Evolutionary conservation across 2,113 vertebrate genomes (phyloP), one percentile per base, ranked within the genome.

Genomic region (Spermophilus dauricus): DNA sequence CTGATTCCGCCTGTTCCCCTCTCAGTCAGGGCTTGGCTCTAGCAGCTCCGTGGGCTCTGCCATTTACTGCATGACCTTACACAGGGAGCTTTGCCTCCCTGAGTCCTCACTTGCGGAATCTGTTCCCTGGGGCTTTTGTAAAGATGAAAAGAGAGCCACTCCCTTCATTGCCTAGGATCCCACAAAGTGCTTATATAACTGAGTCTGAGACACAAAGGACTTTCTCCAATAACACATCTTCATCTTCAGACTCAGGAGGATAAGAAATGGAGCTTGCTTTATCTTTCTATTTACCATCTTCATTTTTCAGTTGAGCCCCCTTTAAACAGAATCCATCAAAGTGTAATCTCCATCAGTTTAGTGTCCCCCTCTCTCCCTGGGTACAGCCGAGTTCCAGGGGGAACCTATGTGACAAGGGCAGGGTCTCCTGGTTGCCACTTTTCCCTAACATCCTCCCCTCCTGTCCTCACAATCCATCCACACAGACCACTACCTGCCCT

Each of bases 101-200:
- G 81, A 28, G 22, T 28, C 32, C 65, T 28, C 1, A 1, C 28
- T 39, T 48, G 80, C 24, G 51, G 58, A 58, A 22, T 30, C 81
- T 2, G n/a, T 45, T 77, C 89, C 24, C 30, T 26, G 22, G 1
- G 0, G 11, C 17, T 12, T 5, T 2, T 5, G 10, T 58, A 13
- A 81, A 96, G 45, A 86, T 16, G 2, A 4, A 80, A 39, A 80
- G 56, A 63, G 51, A 73, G 26, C 34, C 34, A 63, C 13, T 30
- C n/a, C 37, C 69, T 48, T 69, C 77, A 1, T 4, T 26, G 13
- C 28, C n/a, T 17, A 20, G 45, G 72, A 70, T 20, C 8, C 83
- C 42, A 5, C 30, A 26, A 37, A 11, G 12, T 48, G 32, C 20
- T 58, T 72, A 37, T 8, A 58, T 76, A 56, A 75, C 37, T 42